Evolutionary conservation across 2,888 invertebrate genomes (phyloP), one percentile per base, ranked within the genome.

Genomic region (Laspeyria flexula): DNA sequence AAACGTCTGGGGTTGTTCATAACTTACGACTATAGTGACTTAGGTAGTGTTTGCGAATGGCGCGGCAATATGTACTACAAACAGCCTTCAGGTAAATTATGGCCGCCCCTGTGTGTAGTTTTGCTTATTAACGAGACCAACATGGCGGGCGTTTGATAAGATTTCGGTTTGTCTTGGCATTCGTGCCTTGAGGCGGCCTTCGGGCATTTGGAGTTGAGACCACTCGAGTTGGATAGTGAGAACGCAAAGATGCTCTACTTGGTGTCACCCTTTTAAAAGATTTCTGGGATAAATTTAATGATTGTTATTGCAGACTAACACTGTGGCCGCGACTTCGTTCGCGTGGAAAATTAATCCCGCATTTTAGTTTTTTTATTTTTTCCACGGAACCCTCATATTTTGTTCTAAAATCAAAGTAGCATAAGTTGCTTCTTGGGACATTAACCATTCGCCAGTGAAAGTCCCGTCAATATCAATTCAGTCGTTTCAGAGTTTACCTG

Each of bases 111-210:
- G 88, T 90, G 88, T 87, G 84, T 81, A 90, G 88, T 89, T 91
- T 91, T 90, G 90, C 88, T 91, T 91, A 91, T 90, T 91, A 91
- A 89, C 86, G 78, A 86, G 73, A 80, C 85, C 83, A 90, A 87
- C 83, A 88, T 86, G 89, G 90, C 86, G 77, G 82, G 71, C 82
- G 85, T 80, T 86, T 87, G 91, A 86, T 90, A 91, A 91, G 90
- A 91, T 90, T 91, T 88, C 68, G 84, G 90, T 87, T 90, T 88
- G 91, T 90, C 90, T 92, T 90, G 86, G 85, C 77, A 81, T 87
- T 86, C 90, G 91, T 91, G 92, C 90, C 90, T 83, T 60, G 78
- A 72, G 86, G 86, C 83, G 75, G 79, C 77, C 82, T 75, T 76
- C 65, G 83, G 85, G 91, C 82, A 90, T 91, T 90, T 88, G 77